phyloP scores from a whole-genome alignment of 2,888 invertebrate genomes.

The Dryocosmus kuriphilus region DNA sequence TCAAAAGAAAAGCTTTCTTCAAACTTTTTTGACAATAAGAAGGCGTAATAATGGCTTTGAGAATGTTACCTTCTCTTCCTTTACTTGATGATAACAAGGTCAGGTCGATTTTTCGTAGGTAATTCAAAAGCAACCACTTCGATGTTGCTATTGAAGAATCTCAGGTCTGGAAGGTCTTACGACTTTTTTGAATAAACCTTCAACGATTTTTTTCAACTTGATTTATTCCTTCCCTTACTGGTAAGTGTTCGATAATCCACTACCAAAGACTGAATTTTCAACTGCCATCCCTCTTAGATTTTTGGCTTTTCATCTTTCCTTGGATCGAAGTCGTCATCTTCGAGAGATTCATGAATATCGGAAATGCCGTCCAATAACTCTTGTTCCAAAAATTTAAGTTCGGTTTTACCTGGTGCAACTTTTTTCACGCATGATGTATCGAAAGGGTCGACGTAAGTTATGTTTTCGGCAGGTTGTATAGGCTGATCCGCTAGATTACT shows the following conservation, averaged over 20 bases:
- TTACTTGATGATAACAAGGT: slow-evolving; percentile 80
- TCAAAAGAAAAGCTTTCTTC: slow-evolving; percentile 80
- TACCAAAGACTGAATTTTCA: not conserved
- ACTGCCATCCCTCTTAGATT: not conserved
- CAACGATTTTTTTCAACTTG: not conserved
- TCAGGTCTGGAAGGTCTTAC: slow-evolving; percentile 83
- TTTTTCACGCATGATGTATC: slow-evolving; percentile 89
- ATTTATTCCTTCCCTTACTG: too few species aligned
- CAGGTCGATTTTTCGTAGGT: slow-evolving; percentile 78
- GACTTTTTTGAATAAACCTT: slow-evolving; percentile 37
- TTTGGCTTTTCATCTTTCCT: slow-evolving; percentile 80
- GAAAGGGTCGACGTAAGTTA: slow-evolving; percentile 89
- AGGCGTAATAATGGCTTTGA: slow-evolving; percentile 89
- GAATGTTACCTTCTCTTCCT: slow-evolving; percentile 80
- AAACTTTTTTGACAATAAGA: slow-evolving; percentile 83
- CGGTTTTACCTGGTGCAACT: slow-evolving; percentile 87
- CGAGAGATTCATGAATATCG: slow-evolving; percentile 79
- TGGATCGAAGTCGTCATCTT: slow-evolving; percentile 91
- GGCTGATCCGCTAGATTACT: slow-evolving; percentile 84
- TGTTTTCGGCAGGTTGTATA: slow-evolving; percentile 82
- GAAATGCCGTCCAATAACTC: slow-evolving; percentile 82
- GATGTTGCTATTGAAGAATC: slow-evolving; percentile 75
- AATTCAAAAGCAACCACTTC: slow-evolving; percentile 82
- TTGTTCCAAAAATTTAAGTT: slow-evolving; percentile 88
- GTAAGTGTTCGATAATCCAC: not conserved